Base-by-base conservation (phyloP, 2,113 vertebrate genomes). In the Gopherus flavomarginatus region DNA sequence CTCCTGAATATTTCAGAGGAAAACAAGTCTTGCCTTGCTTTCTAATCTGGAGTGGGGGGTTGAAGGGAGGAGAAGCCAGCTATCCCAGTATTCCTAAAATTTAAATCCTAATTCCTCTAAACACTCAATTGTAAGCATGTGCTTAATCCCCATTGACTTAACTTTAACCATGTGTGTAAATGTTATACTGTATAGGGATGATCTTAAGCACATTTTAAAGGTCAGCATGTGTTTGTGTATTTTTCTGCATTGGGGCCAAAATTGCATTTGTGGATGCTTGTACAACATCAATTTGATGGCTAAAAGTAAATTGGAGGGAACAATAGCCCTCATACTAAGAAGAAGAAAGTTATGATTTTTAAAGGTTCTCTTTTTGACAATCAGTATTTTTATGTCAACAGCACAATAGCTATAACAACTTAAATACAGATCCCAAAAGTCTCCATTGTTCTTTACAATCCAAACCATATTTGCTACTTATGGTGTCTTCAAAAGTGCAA, bases 391-490 rank as follows among this genome's bases (percentile, higher is more conserved):
- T 85, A 89, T 93, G 83, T 92, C 85, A 50, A 90, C 90, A 81
- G 35, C 69, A 49, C 54, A 81, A 92, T 95, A 92, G 12, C 83
- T 96, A 89, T 95, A 89, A 85, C 81, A 82, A 87, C 12, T 62
- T 81, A 93, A 94, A 91, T 57, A 22, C 52, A 93, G 91, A 93
- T n/a, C 88, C 89, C 91, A 53, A 83, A 93, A 69, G 11, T 42
- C 84, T 82, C 53, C 75, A 94, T 88, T 96, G 95, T 94, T 90
- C 54, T 56, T 89, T 54, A 50, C 87, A 96, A 97, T 96, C 3
- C 11, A 96, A 97, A 96, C 93, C 95, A 95, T 94, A 95, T 95
- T 97, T 93, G 91, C 84, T 93, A 92, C 97, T 95, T 93, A 95
- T 0, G 0, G 96, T 90, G 93, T 81, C 95, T 95, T 97, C 94